phyloP scores from a whole-genome alignment of 2,797 vertebrate species.

The Ambastaia sidthimunki region DNA sequence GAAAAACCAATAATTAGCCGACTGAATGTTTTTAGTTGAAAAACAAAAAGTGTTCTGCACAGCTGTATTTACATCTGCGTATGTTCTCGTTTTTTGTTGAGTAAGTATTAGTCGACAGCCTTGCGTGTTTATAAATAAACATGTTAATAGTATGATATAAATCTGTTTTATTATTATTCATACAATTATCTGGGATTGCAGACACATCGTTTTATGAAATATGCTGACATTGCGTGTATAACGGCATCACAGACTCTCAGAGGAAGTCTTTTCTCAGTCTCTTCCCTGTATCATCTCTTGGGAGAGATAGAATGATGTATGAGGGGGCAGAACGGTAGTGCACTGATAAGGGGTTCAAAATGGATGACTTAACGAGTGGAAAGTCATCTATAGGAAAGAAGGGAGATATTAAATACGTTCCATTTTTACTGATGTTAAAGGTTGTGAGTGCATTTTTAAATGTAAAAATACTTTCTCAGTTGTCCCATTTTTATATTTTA shows the following conservation, averaged over 20 bases:
- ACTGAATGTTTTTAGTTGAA: neutral
- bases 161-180: constrained; percentile 41
- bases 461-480: neutral
- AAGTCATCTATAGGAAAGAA: neutral
- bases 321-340: constrained; percentile 29
- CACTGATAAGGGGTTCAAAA: constrained; percentile 28
- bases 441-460: neutral
- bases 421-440: constrained; percentile 3
- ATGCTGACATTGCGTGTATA: constrained; percentile 53
- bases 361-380: neutral
- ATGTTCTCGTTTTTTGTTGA: neutral
- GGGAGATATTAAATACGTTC: constrained; percentile 6
- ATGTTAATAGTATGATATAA: neutral
- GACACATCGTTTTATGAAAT: constrained; percentile 59
- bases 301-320: constrained; percentile 38
- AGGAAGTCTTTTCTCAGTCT: constrained; percentile 46
- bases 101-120: neutral
- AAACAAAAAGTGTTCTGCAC: neutral
- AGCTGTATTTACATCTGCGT: constrained; percentile 33
- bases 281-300: constrained; percentile 39
- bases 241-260: constrained; percentile 38
- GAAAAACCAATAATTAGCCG: constrained; percentile 7
- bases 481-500: too few relatives aligned
- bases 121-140: constrained; percentile 19
- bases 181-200: constrained; percentile 42